A percentile compares a stretch with the other conserved stretches of the same genome.
phyloP scores from a whole-genome alignment of 2,888 invertebrate genomes.

The Heliconius charithonia region DNA sequence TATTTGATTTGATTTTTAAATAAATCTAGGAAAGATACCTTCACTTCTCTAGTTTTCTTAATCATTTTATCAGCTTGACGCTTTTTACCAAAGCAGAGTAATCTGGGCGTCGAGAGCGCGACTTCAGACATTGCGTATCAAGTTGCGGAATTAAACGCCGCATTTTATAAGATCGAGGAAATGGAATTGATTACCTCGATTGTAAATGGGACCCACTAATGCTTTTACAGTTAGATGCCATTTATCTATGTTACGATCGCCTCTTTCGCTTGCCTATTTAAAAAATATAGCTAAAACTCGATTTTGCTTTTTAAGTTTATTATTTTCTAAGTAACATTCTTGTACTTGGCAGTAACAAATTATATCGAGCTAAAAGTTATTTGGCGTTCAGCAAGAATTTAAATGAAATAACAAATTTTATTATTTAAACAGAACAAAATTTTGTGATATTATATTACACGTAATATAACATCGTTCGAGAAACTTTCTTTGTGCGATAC shows the following conservation, averaged over 20 bases:
- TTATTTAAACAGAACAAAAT: not conserved
- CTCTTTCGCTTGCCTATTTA: not conserved
- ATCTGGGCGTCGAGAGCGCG: too few relatives aligned
- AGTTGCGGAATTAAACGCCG: not conserved
- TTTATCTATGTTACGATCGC: too few relatives aligned
- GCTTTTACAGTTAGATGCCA: not conserved
- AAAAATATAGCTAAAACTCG: not conserved
- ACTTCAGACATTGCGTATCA: not conserved
- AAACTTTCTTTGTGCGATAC: not conserved
- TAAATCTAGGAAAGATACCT: too few relatives aligned
- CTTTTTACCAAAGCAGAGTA: too few relatives aligned
- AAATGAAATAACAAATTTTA: constrained; percentile 18
- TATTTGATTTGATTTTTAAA: too few relatives aligned
- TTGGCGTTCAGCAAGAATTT: constrained; percentile 22
- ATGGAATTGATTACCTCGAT: too few relatives aligned
- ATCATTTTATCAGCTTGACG: too few relatives aligned
- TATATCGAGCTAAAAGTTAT: constrained; percentile 9
- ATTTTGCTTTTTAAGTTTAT: not conserved
- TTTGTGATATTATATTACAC: not conserved
- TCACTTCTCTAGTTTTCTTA: too few relatives aligned
- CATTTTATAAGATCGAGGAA: not conserved
- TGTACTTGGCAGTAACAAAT: constrained; percentile 9
- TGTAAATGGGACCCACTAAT: not conserved
- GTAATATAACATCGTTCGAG: not conserved
- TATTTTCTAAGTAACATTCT: not conserved